phyloP scores from a whole-genome alignment of 2,888 invertebrate genomes.

The Seira ritae region DNA sequence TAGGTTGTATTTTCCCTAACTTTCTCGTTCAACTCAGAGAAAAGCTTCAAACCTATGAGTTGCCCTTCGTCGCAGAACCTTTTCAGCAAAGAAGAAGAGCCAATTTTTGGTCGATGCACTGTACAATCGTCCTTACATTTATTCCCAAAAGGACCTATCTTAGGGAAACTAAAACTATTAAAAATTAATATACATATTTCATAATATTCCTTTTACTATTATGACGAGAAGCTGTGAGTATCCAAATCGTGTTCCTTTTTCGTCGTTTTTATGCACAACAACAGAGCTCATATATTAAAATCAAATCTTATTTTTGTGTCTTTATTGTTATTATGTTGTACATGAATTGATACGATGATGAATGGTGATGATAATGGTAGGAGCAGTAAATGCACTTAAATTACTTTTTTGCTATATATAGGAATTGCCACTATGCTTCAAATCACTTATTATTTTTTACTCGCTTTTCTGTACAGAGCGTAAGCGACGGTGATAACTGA shows the following conservation, averaged over 20 bases:
- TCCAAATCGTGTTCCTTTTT: neutral
- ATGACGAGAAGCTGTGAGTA: slow-evolving; percentile 16
- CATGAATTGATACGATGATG: slow-evolving; percentile 28
- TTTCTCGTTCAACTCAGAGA: neutral
- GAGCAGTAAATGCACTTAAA: slow-evolving; percentile 49
- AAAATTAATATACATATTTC: neutral
- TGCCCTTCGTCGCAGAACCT: neutral
- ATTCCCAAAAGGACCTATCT: neutral
- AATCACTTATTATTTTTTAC: neutral
- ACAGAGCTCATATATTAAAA: slow-evolving; percentile 8
- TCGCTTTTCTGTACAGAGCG: too few species aligned
- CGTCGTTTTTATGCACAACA: neutral
- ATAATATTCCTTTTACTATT: neutral
- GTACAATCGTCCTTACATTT: neutral
- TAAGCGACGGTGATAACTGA: neutral
- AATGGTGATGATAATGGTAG: slow-evolving; percentile 44
- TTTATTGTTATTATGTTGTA: slow-evolving; percentile 5
- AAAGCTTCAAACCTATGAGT: neutral
- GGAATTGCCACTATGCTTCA: slow-evolving; percentile 26
- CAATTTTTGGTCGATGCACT: neutral
- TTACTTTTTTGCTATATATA: slow-evolving; percentile 41
- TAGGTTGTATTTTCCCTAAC: neutral
- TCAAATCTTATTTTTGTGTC: slow-evolving; percentile 6
- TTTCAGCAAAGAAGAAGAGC: neutral
- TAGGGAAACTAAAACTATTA: neutral